Conservation (phyloP, 2,113 vertebrate genomes). For the Campylomormyrus tamandua region DNA sequence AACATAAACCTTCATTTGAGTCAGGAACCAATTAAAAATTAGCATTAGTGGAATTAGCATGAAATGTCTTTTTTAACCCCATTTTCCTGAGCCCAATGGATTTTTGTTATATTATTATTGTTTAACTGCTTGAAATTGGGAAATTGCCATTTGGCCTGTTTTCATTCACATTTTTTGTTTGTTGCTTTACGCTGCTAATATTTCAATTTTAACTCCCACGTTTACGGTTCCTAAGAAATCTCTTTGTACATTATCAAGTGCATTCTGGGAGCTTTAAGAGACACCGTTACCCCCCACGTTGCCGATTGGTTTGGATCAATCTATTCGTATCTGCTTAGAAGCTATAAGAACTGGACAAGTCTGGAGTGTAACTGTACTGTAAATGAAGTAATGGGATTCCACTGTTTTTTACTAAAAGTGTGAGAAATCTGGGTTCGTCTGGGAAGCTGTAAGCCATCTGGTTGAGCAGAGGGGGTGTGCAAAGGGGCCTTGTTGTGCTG, state of each 20-base stretch:
- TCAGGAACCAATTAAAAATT: not conserved
- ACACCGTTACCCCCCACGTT: not conserved
- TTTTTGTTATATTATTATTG: not conserved
- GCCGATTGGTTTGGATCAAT: not conserved
- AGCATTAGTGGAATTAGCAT: not conserved
- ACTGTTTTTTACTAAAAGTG: not conserved
- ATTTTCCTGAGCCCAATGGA: not conserved
- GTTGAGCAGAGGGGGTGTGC: not conserved
- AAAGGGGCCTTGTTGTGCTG: not conserved
- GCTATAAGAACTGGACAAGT: not conserved
- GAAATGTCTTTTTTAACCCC: too few relatives aligned
- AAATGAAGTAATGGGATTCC: not conserved
- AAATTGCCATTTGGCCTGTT: not conserved
- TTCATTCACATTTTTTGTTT: not conserved
- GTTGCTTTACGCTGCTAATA: not conserved
- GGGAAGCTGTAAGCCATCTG: not conserved
- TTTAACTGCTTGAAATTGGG: not conserved
- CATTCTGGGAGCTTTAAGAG: not conserved
- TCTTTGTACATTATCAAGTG: not conserved
- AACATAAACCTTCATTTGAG: not conserved
- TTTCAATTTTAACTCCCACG: not conserved
- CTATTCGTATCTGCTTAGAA: not conserved
- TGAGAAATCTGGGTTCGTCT: not conserved
- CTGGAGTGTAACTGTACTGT: not conserved
- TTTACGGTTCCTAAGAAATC: not conserved